Base-by-base conservation (phyloP, 1,140 invertebrate genomes). In the Brachionus paranguensis region DNA sequence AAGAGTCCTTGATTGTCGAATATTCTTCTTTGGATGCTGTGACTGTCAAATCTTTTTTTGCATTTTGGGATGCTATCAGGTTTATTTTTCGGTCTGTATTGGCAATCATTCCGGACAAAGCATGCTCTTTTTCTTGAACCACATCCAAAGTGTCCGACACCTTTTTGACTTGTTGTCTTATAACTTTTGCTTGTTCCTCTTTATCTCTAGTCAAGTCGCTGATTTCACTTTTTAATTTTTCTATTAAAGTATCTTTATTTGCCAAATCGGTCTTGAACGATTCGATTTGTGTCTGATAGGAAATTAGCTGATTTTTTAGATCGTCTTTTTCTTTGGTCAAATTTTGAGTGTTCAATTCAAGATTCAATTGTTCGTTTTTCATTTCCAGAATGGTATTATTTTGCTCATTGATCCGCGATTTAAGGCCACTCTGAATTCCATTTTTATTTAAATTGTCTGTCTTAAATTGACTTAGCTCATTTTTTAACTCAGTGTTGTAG, bases 111-210 rank as follows among this genome's bases (percentile, higher is more conserved):
- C 78, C 53, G 5, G 78, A 76, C 20, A 76, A 76, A 76, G 72
- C 10, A 20, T 76, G 43, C 53, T 81, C 78, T 68, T 81, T 81
- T 47, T 81, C 64, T 68, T 81, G 53, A 17, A 81, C 78, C 29
- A 81, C 37, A 43, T 81, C 78, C 33, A 81, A 68, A 5, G 53
- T 81, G 17, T 68, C 53, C 12, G 78, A 64, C 10, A 81, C 78
- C 37, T 45, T 27, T 64, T 81, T 81, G 2, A 81, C 64, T 81
- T 81, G 78, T 47, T 81, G 78, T 47, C 64, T 43, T 4, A 68
- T 14, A 37, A 76, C 7, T 76, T 76, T 76, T 12, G 72, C 20
- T 53, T 76, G 72, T 12, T 76, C 72, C 20, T 47, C 27, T 76
- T 50, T 76, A 29, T 81, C 78, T 20, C 27, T 43, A 3, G 11